These are phyloP conservation scores for Heteromurus nitidus DNA, from an alignment of 2,888 invertebrate species.

Conservation along the genomic window DNA sequence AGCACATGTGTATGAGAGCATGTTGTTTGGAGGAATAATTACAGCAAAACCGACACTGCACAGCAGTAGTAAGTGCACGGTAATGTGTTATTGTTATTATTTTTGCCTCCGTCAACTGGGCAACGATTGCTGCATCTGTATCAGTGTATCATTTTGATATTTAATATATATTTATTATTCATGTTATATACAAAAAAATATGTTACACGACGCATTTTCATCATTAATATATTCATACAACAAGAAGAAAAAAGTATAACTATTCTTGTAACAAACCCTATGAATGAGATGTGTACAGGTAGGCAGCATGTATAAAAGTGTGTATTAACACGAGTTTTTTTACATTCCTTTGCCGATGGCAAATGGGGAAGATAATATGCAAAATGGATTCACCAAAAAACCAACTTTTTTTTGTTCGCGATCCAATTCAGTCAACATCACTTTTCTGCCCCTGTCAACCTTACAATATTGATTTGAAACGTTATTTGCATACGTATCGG, in stretches of 20 bases:
- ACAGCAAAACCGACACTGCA: conserved; percentile 41
- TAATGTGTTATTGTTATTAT: conserved; percentile 16
- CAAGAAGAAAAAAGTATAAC: too few relatives aligned
- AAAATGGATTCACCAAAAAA: background rate
- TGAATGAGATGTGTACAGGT: background rate
- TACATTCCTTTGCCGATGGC: conserved; percentile 18
- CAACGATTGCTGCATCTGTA: too few relatives aligned
- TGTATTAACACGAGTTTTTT: background rate
- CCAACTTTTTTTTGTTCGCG: background rate
- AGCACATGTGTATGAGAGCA: conserved; percentile 34
- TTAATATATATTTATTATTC: too few relatives aligned
- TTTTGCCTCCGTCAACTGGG: background rate
- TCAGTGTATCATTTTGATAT: too few relatives aligned
- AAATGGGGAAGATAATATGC: conserved; percentile 1
- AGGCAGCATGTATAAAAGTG: background rate
- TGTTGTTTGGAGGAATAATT: conserved; percentile 47
- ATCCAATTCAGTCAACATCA: too few relatives aligned
- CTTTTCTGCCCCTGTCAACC: too few relatives aligned
- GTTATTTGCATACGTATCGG: too few relatives aligned
- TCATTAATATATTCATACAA: too few relatives aligned
- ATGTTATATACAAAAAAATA: too few relatives aligned
- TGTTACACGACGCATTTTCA: too few relatives aligned
- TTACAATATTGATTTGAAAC: too few relatives aligned
- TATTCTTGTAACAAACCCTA: too few relatives aligned
- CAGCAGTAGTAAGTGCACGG: background rate